A percentile compares a stretch with the other conserved stretches of the same genome.
Evolutionary conservation across 64 coral and sea anemone genomes (phyloP).

Genomic region (Dendrophyllia cribrosa): DNA sequence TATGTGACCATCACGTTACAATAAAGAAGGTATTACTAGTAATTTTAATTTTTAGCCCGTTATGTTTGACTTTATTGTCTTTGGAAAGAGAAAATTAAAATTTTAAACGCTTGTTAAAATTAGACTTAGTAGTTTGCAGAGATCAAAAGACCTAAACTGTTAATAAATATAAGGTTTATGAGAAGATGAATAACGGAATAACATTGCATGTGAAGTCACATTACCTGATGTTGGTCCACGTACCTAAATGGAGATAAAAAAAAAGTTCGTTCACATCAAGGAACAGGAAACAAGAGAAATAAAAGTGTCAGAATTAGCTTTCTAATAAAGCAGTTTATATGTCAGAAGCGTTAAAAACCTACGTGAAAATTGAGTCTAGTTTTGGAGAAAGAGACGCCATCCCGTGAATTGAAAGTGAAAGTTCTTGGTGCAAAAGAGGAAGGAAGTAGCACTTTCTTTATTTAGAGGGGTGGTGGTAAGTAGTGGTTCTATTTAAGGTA

Average conservation of each 20-base stretch:
- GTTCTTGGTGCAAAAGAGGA: neutral
- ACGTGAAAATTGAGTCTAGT: constrained; percentile 16
- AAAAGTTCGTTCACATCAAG: neutral
- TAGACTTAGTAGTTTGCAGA: too few species aligned
- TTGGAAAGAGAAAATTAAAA: too few species aligned
- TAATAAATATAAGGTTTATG: too few species aligned
- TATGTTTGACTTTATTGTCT: too few species aligned
- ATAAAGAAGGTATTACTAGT: too few species aligned
- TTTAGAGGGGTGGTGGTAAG: too few species aligned
- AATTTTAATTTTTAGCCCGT: too few species aligned
- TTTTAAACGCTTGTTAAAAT: too few species aligned
- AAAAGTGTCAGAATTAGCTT: neutral
- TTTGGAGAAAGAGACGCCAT: constrained; percentile 2
- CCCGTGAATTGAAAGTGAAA: neutral
- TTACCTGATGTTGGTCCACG: constrained; percentile 29
- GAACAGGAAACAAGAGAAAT: neutral
- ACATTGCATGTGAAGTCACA: neutral
- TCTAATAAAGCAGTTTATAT: neutral
- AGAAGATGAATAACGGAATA: too few species aligned
- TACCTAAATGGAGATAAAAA: neutral
- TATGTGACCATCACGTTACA: too few species aligned
- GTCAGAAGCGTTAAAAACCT: neutral
- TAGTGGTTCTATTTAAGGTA: too few species aligned
- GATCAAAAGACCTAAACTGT: too few species aligned
- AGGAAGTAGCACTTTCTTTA: neutral